Conservation (phyloP, 2,113 vertebrate genomes). For the Stigmatopora nigra region DNA sequence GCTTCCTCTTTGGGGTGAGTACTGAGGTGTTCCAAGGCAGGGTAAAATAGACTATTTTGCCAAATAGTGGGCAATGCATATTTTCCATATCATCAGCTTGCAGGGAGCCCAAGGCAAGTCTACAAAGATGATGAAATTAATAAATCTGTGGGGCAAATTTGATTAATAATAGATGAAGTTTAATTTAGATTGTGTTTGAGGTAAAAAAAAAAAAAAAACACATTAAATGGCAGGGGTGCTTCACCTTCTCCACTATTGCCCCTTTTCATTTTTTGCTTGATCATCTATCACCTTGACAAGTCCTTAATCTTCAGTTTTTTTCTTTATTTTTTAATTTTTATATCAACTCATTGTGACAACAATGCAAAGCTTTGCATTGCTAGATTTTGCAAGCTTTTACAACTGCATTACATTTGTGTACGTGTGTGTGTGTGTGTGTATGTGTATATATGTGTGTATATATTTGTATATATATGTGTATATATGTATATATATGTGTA, state of each 20-base stretch:
- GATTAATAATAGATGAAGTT: slow-evolving; percentile 47
- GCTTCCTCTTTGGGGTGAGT: slow-evolving; percentile 74
- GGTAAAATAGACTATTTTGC: slow-evolving; percentile 4
- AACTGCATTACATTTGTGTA: background rate
- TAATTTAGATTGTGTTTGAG: slow-evolving; percentile 19
- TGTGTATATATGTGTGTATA: no score
- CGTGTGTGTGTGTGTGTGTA: no score
- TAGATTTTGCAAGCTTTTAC: background rate
- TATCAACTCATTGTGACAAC: background rate
- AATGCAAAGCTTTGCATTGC: background rate
- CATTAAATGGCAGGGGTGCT: slow-evolving; percentile 8
- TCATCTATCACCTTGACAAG: slow-evolving; percentile 29
- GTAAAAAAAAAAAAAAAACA: slow-evolving; percentile 1
- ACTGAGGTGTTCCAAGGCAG: background rate
- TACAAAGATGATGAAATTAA: background rate
- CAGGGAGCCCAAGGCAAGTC: background rate
- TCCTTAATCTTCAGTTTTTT: background rate
- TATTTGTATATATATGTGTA: background rate
- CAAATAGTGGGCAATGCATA: background rate
- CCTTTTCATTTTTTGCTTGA: slow-evolving; percentile 31
- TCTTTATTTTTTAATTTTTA: slow-evolving; percentile 13
- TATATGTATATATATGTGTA: background rate
- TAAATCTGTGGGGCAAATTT: background rate
- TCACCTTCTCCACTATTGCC: slow-evolving; percentile 14
- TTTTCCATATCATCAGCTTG: slow-evolving; percentile 9